Evolutionary conservation across 2,888 invertebrate species (phyloP).

Genomic region (Smittia sp.): DNA sequence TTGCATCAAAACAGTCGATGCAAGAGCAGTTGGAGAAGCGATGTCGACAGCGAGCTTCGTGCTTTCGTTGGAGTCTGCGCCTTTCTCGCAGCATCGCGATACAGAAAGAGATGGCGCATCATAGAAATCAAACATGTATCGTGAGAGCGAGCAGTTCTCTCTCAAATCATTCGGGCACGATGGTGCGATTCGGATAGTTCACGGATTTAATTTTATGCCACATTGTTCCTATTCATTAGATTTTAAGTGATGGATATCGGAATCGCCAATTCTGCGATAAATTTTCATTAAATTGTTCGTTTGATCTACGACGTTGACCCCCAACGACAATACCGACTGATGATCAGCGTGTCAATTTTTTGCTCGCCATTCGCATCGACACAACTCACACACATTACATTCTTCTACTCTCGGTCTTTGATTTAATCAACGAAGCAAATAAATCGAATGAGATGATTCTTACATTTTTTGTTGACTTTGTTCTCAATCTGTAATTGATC

Average conservation of each 20-base stretch:
- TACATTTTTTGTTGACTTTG: neutral
- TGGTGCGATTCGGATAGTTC: neutral
- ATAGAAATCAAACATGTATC: conserved; percentile 5
- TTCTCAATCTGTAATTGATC: conserved; percentile 10
- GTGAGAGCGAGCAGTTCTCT: neutral
- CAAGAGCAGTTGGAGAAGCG: too few relatives aligned
- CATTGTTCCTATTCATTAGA: conserved; percentile 18
- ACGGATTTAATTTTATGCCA: neutral
- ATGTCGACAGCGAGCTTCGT: neutral
- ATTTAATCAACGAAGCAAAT: conserved; percentile 10
- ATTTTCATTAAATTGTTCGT: conserved; percentile 8
- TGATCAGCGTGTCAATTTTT: conserved; percentile 9
- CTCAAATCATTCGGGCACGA: neutral
- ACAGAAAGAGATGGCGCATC: neutral
- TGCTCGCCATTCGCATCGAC: neutral
- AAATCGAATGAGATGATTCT: conserved; percentile 1
- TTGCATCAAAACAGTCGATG: too few relatives aligned
- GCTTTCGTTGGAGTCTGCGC: neutral
- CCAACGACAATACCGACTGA: neutral
- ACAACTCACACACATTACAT: conserved; percentile 2
- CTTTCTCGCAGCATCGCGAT: neutral
- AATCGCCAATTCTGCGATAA: conserved; percentile 15
- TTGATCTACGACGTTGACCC: neutral
- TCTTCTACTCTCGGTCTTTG: neutral
- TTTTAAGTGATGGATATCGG: conserved; percentile 27